Base-by-base conservation (phyloP, 1,140 invertebrate species). In the Zaprionus taronus region DNA sequence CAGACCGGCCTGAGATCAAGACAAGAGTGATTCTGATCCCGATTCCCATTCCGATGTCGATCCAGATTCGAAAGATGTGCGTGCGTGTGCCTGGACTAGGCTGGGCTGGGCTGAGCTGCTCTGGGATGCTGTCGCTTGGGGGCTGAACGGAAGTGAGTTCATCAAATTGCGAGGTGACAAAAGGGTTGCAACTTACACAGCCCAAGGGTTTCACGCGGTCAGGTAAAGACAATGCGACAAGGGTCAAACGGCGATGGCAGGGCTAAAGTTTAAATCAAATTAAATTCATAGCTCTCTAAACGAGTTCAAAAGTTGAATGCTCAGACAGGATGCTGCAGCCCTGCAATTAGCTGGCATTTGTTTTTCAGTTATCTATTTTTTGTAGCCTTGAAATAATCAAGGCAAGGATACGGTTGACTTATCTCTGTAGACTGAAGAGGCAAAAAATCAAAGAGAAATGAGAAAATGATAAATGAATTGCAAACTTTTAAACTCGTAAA, bases 211-310 rank as follows among this genome's bases (percentile, higher is more conserved):
- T 74, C 51, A 57, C 36, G 60, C 44, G 83, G 81, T 81, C 74
- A 89, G 83, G 84, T 89, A 87, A 87, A 89, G 57, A 89, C 84
- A 89, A 89, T 81, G 81, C 56, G 67, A 79, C 72, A 84, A 89
- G 84, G 84, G 84, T 87, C 83, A 86, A 69, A 53, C 47, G 53
- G 57, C 72, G 62, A 73, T 34, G 51, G 69, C 28, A 72, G 81
- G 84, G 84, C 81, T 66, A 89, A 87, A 89, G 85, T 89, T 84
- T 89, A 89, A 89, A 89, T 89, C 81, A 72, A 89, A 89, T 89
- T 89, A 89, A 89, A 89, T 89, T 89, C 84, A 90, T 90, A 67
- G 72, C 74, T 73, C 63, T 73, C 63, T 68, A 68, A 77, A 77
- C 71, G 75, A 74, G 71, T 79, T 89, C 74, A 84, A 81, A 77